phyloP scores from a whole-genome alignment of 2,888 invertebrate genomes.

The Leucophora obtusa region DNA sequence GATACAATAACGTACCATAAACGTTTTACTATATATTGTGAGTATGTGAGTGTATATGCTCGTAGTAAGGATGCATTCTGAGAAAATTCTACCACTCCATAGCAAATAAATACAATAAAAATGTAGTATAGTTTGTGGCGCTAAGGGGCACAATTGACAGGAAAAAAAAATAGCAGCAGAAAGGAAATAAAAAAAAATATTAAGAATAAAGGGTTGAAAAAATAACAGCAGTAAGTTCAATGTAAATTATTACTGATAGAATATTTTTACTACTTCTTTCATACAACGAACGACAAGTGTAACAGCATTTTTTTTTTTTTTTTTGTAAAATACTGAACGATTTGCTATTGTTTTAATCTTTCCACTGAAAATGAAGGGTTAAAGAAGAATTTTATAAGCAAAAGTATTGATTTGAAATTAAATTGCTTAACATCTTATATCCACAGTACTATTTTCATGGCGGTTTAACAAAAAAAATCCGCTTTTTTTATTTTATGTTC shows the following conservation, averaged over 20 bases:
- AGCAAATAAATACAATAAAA: constrained; percentile 17
- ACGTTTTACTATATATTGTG: constrained; percentile 45
- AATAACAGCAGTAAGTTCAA: constrained; percentile 45
- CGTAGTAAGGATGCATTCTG: constrained; percentile 37
- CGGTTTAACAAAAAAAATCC: constrained; percentile 29
- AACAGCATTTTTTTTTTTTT: too few species aligned
- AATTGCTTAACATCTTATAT: constrained; percentile 51
- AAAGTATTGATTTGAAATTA: constrained; percentile 66
- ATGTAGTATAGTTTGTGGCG: constrained; percentile 15
- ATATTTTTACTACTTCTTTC: constrained; percentile 24
- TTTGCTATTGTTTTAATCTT: constrained; percentile 29
- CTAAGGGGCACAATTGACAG: constrained; percentile 52
- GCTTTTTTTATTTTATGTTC: constrained; percentile 47
- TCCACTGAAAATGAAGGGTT: constrained; percentile 20
- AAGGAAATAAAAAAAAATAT: constrained; percentile 33
- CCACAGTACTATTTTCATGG: constrained; percentile 41
- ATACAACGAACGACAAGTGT: constrained; percentile 1
- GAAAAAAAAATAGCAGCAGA: constrained; percentile 41
- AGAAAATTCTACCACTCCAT: constrained; percentile 49
- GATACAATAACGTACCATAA: constrained; percentile 63
- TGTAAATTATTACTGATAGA: constrained; percentile 56
- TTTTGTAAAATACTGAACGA: background rate
- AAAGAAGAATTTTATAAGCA: background rate
- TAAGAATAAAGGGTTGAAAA: constrained; percentile 45
- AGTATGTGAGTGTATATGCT: constrained; percentile 18